Conservation (phyloP, 2,113 vertebrate genomes). For the Pelodiscus sinensis region DNA sequence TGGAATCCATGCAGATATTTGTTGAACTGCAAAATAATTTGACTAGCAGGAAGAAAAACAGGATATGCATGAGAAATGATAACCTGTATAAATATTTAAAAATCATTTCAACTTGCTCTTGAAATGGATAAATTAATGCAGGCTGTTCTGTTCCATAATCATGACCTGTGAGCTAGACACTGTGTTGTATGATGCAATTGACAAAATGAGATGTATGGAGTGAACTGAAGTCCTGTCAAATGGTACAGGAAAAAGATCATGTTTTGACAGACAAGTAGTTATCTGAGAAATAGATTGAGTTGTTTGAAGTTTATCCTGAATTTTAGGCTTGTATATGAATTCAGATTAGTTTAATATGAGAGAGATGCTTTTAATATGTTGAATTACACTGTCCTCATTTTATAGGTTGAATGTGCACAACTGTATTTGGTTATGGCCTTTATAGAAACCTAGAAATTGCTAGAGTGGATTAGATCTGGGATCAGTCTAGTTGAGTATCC, state of each 20-base stretch:
- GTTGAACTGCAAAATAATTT: fast-evolving
- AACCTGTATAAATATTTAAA: neutral
- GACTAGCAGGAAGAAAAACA: fast-evolving
- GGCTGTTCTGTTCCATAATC: neutral
- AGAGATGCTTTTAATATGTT: neutral
- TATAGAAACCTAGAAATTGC: neutral
- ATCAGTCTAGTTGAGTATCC: neutral
- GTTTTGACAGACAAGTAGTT: neutral
- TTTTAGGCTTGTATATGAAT: neutral
- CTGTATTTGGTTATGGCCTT: neutral
- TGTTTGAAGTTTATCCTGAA: neutral
- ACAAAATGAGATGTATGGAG: neutral
- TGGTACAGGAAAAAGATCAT: neutral
- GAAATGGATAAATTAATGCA: neutral
- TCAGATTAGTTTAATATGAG: neutral
- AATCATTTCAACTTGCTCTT: neutral
- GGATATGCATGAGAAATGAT: fast-evolving
- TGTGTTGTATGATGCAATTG: neutral
- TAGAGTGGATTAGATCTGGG: fast-evolving
- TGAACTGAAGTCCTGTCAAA: neutral
- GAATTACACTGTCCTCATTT: fast-evolving
- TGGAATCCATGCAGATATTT: fast-evolving
- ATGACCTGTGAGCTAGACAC: neutral
- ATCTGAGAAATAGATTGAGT: neutral
- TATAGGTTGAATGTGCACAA: neutral